phyloP scores from a whole-genome alignment of 2,797 vertebrate species.

The Intellagama lesueurii region DNA sequence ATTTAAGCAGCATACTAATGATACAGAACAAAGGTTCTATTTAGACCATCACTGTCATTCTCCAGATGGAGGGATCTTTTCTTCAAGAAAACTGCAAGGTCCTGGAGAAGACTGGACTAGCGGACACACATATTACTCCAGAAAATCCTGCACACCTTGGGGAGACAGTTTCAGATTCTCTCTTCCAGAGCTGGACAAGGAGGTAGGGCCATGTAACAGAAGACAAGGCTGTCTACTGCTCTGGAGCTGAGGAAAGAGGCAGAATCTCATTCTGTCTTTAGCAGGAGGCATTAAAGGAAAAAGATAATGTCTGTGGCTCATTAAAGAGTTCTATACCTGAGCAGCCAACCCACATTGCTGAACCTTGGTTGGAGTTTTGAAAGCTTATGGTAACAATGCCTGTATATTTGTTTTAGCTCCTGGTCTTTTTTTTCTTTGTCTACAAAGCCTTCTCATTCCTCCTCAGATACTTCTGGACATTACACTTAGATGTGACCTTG shows the following conservation, averaged over 20 bases:
- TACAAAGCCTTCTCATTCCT: not conserved
- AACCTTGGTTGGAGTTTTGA: too few species aligned
- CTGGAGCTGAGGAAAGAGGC: too few species aligned
- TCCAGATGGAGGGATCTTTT: not conserved
- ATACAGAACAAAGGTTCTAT: not conserved
- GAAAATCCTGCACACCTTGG: not conserved
- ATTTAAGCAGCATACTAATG: not conserved
- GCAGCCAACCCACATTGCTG: too few species aligned
- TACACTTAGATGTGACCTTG: not conserved
- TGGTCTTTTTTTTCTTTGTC: not conserved
- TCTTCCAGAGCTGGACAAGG: not conserved
- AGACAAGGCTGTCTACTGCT: too few species aligned
- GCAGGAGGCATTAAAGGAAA: too few species aligned
- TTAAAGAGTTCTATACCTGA: too few species aligned
- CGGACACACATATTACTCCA: not conserved
- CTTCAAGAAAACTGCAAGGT: not conserved
- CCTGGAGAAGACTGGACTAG: not conserved
- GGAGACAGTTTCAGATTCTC: not conserved
- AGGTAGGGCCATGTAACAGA: not conserved
- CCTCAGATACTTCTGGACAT: not conserved
- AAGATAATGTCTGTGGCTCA: too few species aligned
- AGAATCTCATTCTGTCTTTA: too few species aligned
- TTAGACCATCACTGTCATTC: too few species aligned
- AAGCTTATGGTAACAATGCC: too few species aligned
- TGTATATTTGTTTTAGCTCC: too few species aligned